These are phyloP conservation scores for Hapalemur alaotrensis DNA, from an alignment of 2,797 vertebrate species.

Conservation along the genomic window DNA sequence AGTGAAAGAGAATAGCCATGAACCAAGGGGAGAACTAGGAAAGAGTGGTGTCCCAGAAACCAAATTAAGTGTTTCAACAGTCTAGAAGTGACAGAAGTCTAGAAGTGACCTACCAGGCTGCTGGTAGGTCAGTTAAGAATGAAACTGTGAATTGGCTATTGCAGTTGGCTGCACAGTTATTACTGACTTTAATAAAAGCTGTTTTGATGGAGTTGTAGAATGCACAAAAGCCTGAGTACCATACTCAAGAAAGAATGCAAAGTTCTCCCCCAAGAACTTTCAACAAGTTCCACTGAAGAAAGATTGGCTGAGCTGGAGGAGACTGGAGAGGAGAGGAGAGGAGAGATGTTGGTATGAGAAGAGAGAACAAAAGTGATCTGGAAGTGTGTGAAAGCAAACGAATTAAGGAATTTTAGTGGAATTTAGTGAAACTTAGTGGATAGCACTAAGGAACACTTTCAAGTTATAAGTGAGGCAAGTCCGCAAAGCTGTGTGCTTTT, in stretches of 20 bases:
- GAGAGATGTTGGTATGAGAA: neutral
- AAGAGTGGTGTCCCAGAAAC: neutral
- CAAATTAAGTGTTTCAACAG: constrained; percentile 7
- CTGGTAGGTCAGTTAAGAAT: neutral
- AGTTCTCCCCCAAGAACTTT: neutral
- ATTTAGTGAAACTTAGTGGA: neutral
- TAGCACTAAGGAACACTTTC: neutral
- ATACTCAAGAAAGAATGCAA: neutral
- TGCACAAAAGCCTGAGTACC: neutral
- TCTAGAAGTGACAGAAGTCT: neutral
- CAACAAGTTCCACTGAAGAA: neutral
- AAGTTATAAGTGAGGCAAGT: neutral
- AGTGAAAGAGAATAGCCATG: neutral
- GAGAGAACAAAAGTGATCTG: neutral
- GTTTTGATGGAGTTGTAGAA: neutral
- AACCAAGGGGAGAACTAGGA: neutral
- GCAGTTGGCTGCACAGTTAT: neutral
- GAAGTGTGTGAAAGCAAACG: neutral
- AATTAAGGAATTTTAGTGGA: neutral
- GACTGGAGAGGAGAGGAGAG: neutral
- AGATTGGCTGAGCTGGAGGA: neutral
- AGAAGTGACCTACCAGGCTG: neutral
- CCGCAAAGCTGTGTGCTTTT: neutral
- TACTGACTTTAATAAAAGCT: neutral
- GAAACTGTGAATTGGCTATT: neutral